A percentile compares a stretch with the other conserved stretches of the same genome.
Conservation (phyloP, 2,797 vertebrate species). For the Silurus lanzhouensis region DNA sequence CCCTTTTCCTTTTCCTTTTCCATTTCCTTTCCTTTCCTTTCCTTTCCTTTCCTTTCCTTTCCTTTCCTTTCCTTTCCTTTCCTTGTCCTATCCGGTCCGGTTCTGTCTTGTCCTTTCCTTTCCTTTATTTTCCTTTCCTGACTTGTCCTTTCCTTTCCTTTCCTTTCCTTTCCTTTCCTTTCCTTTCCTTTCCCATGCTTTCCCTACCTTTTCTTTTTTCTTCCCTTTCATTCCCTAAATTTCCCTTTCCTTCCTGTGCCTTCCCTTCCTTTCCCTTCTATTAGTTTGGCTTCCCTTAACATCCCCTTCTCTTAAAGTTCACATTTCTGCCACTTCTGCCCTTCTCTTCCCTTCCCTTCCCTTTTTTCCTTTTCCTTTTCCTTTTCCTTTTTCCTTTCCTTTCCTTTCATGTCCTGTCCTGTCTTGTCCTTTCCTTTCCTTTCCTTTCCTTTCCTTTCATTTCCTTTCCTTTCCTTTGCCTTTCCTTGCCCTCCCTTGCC, state of each 20-base stretch:
- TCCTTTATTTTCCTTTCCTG: background rate
- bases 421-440: fast-evolving
- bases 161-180: background rate
- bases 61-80: too few relatives aligned
- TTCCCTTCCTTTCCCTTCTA: background rate
- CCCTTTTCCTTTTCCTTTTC: background rate
- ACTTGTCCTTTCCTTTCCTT: background rate
- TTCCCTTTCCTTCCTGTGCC: background rate
- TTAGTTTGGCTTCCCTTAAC: too few relatives aligned
- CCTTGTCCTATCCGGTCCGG: too few relatives aligned
- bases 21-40: background rate
- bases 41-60: too few relatives aligned
- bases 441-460: fast-evolving
- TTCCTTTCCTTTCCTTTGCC: too few relatives aligned
- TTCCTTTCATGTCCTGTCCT: fast-evolving
- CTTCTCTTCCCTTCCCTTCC: background rate
- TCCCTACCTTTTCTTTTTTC: fast-evolving
- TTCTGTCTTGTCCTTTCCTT: background rate
- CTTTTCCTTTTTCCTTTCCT: background rate
- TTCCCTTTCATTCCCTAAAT: background rate
- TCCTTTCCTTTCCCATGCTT: background rate
- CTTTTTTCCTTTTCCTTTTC: too few relatives aligned
- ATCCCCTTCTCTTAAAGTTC: background rate
- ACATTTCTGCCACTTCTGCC: too few relatives aligned
- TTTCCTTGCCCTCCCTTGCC: background rate